A percentile compares a stretch with the other conserved stretches of the same genome.
phyloP scores from a whole-genome alignment of 2,888 invertebrate species.

The Nomada fabriciana region DNA sequence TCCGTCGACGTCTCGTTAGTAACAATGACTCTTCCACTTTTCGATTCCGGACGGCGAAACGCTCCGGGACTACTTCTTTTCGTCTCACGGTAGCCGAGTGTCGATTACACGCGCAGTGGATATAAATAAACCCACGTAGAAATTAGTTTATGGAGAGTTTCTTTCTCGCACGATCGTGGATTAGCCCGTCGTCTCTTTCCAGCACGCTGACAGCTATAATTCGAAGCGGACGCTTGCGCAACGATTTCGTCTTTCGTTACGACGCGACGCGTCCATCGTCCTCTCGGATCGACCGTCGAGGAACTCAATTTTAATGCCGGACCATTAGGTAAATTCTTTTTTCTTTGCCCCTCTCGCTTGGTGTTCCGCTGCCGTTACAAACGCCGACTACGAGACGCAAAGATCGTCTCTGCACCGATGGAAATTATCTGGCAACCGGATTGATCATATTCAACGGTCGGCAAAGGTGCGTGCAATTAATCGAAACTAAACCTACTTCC shows the following conservation, averaged over 20 bases:
- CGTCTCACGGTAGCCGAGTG: slow-evolving; percentile 80
- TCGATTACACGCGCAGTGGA: slow-evolving; percentile 75
- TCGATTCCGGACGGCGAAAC: slow-evolving; percentile 43
- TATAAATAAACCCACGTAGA: slow-evolving; percentile 74
- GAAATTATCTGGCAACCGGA: not conserved
- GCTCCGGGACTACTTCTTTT: slow-evolving; percentile 51
- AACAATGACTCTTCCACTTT: slow-evolving; percentile 79
- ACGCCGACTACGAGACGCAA: not conserved
- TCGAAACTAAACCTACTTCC: not conserved
- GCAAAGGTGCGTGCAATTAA: slow-evolving; percentile 23
- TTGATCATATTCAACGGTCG: slow-evolving; percentile 12
- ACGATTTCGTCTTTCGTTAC: slow-evolving; percentile 49
- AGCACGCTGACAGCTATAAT: slow-evolving; percentile 25
- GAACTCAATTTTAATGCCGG: slow-evolving; percentile 27
- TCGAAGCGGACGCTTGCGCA: slow-evolving; percentile 29
- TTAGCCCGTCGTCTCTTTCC: slow-evolving; percentile 39
- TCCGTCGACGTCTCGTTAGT: slow-evolving; percentile 77
- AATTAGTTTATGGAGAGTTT: slow-evolving; percentile 65
- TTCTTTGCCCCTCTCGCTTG: slow-evolving; percentile 1
- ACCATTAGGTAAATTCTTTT: slow-evolving; percentile 43
- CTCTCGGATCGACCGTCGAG: not conserved
- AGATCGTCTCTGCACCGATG: not conserved
- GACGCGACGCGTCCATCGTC: not conserved
- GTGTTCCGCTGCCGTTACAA: not conserved
- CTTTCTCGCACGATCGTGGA: slow-evolving; percentile 37